Conservation (phyloP, 2,113 vertebrate genomes). For the Verasper variegatus region DNA sequence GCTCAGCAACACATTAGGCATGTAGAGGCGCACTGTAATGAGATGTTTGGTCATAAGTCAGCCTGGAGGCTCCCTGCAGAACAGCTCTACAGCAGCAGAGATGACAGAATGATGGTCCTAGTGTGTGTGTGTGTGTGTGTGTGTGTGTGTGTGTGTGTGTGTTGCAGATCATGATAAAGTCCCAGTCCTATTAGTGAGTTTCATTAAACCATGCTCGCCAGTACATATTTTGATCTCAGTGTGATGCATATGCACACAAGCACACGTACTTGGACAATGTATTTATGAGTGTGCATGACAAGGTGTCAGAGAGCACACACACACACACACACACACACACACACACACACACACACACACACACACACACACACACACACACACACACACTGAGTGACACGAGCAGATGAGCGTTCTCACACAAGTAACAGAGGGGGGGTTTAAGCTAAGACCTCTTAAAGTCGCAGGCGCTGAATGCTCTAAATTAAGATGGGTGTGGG, state of each 20-base stretch:
- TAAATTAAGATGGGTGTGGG: slow-evolving; percentile 8
- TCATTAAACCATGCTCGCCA: slow-evolving; percentile 37
- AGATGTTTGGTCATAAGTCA: slow-evolving; percentile 52
- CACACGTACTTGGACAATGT: background rate
- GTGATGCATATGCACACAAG: background rate
- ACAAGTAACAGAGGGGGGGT: slow-evolving; percentile 26
- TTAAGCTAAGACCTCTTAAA: slow-evolving; percentile 38
- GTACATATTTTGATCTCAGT: slow-evolving; percentile 28
- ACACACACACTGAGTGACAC: background rate
- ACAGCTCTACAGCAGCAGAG: slow-evolving; percentile 40
- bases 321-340: slow-evolving; percentile 9
- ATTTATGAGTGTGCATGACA: slow-evolving; percentile 4
- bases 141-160: slow-evolving; percentile 26
- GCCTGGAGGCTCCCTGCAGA: slow-evolving; percentile 41
- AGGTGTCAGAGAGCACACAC: background rate
- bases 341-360: background rate
- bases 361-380: slow-evolving; percentile 3
- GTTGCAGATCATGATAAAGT: slow-evolving; percentile 14
- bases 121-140: slow-evolving; percentile 16
- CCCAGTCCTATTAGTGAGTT: slow-evolving; percentile 15
- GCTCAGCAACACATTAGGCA: slow-evolving; percentile 50
- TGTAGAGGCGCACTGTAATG: slow-evolving; percentile 14
- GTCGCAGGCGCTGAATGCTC: slow-evolving; percentile 24
- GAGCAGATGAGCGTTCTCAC: slow-evolving; percentile 30
- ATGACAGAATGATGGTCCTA: slow-evolving; percentile 50